phyloP scores from a whole-genome alignment of 1,140 invertebrate species.

The Drosophila arawakana region DNA sequence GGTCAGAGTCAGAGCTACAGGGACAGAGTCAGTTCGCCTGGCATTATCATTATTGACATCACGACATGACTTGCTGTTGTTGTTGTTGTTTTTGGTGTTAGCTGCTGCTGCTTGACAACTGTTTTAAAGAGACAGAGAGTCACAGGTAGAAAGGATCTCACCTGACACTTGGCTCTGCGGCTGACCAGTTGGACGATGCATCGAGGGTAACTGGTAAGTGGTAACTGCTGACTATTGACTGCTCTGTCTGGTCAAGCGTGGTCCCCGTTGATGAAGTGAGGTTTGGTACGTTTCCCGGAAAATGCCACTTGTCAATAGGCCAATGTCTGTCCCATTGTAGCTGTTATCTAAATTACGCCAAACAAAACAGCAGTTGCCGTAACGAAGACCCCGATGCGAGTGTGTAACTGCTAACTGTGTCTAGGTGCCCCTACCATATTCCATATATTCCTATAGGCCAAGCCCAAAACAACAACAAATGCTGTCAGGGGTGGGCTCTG shows the following conservation, averaged over 20 bases:
- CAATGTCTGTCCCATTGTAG: constrained; percentile 61
- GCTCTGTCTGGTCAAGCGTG: constrained; percentile 45
- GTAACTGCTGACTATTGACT: too few species aligned
- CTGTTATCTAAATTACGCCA: constrained; percentile 84
- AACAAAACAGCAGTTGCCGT: constrained; percentile 80
- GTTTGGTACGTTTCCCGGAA: constrained; percentile 67
- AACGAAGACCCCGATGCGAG: constrained; percentile 49
- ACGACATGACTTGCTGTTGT: constrained; percentile 61
- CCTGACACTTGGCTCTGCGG: constrained; percentile 57
- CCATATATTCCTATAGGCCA: constrained; percentile 25
- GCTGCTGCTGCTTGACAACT: constrained; percentile 65
- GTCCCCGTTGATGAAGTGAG: constrained; percentile 55
- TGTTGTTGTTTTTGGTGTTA: constrained; percentile 34
- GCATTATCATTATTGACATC: constrained; percentile 80
- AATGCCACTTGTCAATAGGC: constrained; percentile 83
- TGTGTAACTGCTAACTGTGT: background rate
- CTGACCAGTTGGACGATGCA: constrained; percentile 59
- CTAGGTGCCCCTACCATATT: background rate
- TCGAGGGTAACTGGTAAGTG: too few species aligned
- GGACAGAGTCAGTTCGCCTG: constrained; percentile 57
- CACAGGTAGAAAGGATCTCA: constrained; percentile 60
- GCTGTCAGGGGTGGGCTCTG: constrained; percentile 62
- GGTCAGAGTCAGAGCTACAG: constrained; percentile 39
- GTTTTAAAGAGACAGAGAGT: constrained; percentile 54
- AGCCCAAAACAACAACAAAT: constrained; percentile 19